Conservation (phyloP, 2,797 vertebrate genomes). For the Hoplostethus mediterraneus region DNA sequence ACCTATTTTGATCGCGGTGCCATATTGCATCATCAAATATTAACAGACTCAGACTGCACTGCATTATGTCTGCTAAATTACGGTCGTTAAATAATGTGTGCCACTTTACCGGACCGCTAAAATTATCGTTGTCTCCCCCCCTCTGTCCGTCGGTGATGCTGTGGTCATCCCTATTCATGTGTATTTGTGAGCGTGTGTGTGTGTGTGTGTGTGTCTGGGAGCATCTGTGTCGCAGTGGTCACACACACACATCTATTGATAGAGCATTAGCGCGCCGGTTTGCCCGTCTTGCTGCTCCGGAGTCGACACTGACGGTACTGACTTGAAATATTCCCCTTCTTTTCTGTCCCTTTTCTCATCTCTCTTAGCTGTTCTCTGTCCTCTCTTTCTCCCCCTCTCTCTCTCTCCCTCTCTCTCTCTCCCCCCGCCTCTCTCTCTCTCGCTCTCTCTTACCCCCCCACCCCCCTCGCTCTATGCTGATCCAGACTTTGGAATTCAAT, state of each 20-base stretch:
- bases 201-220: slow-evolving; percentile 32
- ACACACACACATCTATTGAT: slow-evolving; percentile 64
- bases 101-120: slow-evolving; percentile 37
- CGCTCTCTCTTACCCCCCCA: too few species aligned
- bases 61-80: slow-evolving; percentile 80
- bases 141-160: slow-evolving; percentile 14
- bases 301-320: slow-evolving; percentile 42
- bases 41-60: slow-evolving; percentile 75
- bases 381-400: slow-evolving; percentile 16
- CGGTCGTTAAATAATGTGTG: slow-evolving; percentile 70
- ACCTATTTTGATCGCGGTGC: slow-evolving; percentile 85
- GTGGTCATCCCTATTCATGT: slow-evolving; percentile 29
- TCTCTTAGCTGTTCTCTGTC: slow-evolving; percentile 15
- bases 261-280: slow-evolving; percentile 45
- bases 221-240: slow-evolving; percentile 57
- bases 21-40: slow-evolving; percentile 89
- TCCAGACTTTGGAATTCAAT: slow-evolving; percentile 85
- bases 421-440: slow-evolving; percentile 40
- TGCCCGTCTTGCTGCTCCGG: slow-evolving; percentile 40
- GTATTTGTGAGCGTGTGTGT: slow-evolving; percentile 15
- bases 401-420: slow-evolving; percentile 64
- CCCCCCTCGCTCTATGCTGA: slow-evolving; percentile 76
- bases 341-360: slow-evolving; percentile 58
- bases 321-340: slow-evolving; percentile 53
- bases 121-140: slow-evolving; percentile 26